A percentile compares a stretch with the other conserved stretches of the same genome.
Evolutionary conservation across 2,797 vertebrate species (phyloP).

Genomic region (Orientallactaga sibirica): DNA sequence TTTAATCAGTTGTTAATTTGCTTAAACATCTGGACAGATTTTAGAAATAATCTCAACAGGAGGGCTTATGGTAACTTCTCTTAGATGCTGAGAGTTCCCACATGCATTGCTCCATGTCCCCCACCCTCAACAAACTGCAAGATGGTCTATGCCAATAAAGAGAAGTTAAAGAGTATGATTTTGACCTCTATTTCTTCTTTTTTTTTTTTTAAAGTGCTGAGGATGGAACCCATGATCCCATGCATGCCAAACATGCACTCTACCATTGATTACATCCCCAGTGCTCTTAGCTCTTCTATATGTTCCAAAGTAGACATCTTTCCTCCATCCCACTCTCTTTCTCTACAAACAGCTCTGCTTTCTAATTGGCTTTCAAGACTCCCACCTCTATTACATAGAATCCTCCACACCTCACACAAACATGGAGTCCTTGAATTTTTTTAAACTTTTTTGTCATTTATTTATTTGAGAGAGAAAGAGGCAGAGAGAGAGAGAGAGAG

Average conservation of each 20-base stretch:
- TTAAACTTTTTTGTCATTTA: too few relatives aligned
- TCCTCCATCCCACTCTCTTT: neutral
- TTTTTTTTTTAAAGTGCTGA: too few relatives aligned
- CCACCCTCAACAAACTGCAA: slow-evolving; percentile 1
- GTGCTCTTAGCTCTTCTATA: neutral
- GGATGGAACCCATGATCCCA: neutral
- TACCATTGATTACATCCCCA: neutral
- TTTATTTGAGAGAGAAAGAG: too few relatives aligned
- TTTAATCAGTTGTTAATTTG: slow-evolving; percentile 84
- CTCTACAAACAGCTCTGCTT: neutral
- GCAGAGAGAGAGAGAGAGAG: too few relatives aligned
- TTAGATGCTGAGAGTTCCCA: slow-evolving; percentile 75
- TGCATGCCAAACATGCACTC: neutral
- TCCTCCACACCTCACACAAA: fast-evolving
- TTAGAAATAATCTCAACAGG: slow-evolving; percentile 73
- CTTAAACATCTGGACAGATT: slow-evolving; percentile 81
- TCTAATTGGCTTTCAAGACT: neutral
- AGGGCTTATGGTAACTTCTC: slow-evolving; percentile 70
- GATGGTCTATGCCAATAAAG: slow-evolving; percentile 32
- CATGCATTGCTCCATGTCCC: neutral
- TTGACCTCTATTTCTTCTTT: neutral
- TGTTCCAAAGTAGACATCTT: neutral
- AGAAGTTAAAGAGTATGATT: neutral
- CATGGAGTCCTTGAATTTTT: neutral
- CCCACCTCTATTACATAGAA: neutral